Percentiles rank a stretch among this genome's conserved stretches.
These are phyloP conservation scores for Kryptolebias marmoratus DNA, from an alignment of 2,113 vertebrate genomes.

Conservation along the genomic window DNA sequence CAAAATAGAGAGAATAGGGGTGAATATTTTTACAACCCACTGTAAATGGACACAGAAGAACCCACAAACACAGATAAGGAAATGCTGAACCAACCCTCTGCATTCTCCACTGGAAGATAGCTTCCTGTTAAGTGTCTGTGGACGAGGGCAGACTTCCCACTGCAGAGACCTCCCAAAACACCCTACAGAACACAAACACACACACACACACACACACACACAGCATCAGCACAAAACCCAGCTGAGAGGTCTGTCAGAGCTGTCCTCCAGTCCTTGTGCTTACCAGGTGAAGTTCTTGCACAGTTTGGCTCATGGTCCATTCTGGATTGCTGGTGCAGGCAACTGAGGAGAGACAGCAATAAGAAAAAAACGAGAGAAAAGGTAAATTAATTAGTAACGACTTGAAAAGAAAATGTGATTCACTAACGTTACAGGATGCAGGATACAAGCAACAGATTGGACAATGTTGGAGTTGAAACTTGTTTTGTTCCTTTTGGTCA, in stretches of 20 bases:
- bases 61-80: neutral
- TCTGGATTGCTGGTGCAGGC: slow-evolving; percentile 93
- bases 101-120: slow-evolving; percentile 89
- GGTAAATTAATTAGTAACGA: neutral
- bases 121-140: slow-evolving; percentile 94
- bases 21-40: no score
- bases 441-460: no score
- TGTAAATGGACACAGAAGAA: neutral
- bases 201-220: neutral
- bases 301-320: slow-evolving; percentile 89
- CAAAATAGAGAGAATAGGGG: no score
- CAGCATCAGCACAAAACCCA: neutral
- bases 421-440: neutral
- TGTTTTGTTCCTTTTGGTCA: no score
- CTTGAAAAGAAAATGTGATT: neutral
- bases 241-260: neutral
- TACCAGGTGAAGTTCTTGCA: slow-evolving; percentile 94
- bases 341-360: slow-evolving; percentile 72
- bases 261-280: slow-evolving; percentile 25
- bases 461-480: neutral
- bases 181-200: slow-evolving; percentile 77
- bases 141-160: slow-evolving; percentile 91
- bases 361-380: neutral
- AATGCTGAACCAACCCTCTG: slow-evolving; percentile 82
- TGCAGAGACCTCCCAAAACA: slow-evolving; percentile 88